Evolutionary conservation across 1,140 invertebrate species (phyloP).

Genomic region (Goniozus legneri): DNA sequence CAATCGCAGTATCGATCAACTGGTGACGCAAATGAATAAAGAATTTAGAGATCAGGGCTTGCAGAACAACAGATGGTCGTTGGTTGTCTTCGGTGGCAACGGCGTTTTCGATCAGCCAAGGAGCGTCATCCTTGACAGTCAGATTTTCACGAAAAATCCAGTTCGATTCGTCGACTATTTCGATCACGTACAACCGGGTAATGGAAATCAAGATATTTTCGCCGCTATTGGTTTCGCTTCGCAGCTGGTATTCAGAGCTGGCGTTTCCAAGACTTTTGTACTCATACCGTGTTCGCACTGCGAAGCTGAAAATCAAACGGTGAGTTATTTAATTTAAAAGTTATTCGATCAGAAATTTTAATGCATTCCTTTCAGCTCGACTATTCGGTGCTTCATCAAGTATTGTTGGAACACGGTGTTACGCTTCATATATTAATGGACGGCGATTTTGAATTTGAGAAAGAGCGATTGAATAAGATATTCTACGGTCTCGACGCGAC

Average conservation of each 20-base stretch:
- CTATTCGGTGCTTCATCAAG: constrained; percentile 73
- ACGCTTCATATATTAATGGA: constrained; percentile 81
- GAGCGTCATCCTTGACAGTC: constrained; percentile 64
- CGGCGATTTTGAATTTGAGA: constrained; percentile 70
- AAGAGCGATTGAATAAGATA: constrained; percentile 66
- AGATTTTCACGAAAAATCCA: constrained; percentile 60
- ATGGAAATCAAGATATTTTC: constrained; percentile 68
- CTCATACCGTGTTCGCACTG: constrained; percentile 77
- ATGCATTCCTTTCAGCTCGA: constrained; percentile 64
- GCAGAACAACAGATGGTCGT: constrained; percentile 70
- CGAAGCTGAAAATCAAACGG: constrained; percentile 64
- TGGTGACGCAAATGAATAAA: constrained; percentile 64
- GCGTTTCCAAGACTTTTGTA: constrained; percentile 79
- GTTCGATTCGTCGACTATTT: constrained; percentile 62
- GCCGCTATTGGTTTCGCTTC: constrained; percentile 72
- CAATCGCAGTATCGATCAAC: constrained; percentile 63
- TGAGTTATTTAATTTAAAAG: constrained; percentile 35
- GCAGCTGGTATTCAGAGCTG: constrained; percentile 75
- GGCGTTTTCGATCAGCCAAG: constrained; percentile 68
- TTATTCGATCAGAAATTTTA: constrained; percentile 1
- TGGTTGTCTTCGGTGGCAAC: constrained; percentile 77
- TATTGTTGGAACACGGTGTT: constrained; percentile 74
- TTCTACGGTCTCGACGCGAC: constrained; percentile 74
- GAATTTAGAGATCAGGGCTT: constrained; percentile 63
- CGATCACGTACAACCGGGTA: constrained; percentile 61